Evolutionary conservation across 1,140 invertebrate species (phyloP), one percentile per base, ranked within the genome.

Genomic region (Anoplophora glabripennis): DNA sequence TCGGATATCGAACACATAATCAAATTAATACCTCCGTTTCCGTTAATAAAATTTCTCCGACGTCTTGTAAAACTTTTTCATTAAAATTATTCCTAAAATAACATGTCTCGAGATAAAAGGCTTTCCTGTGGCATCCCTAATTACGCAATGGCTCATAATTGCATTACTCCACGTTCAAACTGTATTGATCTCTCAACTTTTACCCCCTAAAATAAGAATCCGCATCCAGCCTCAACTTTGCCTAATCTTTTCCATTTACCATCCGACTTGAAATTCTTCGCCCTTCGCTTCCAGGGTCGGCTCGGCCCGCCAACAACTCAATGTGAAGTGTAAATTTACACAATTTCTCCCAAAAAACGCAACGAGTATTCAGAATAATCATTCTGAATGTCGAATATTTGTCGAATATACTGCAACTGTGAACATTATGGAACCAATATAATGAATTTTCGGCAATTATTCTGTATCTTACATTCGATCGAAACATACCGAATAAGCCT

Each of bases 111-210:
- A 67, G 65, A 67, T 67, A 64, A 64, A 64, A 60, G 62, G 62
- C 53, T 55, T 54, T 62, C 58, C 53, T 45, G 55, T 48, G 53
- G 55, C 53, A 53, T 58, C 65, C 63, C 60, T 69, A 69, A 69
- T 66, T 69, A 66, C 62, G 61, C 67, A 69, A 66, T 65, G 67
- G 64, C 63, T 66, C 63, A 64, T 69, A 69, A 69, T 69, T 69
- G 62, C 62, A 66, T 69, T 69, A 69, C 51, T 48, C 52, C 59
- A 56, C 58, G 58, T 64, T 65, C 62, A 66, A 66, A 64, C 56
- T 59, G 56, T 61, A 66, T 68, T 62, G 66, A 68, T 68, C 64
- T 59, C 45, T 57, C 51, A 65, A 68, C 61, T 66, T 68, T 68
- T 59, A 68, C 59, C 59, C 64, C 60, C 56, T 59, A 54, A 56